phyloP scores from a whole-genome alignment of 2,888 invertebrate species.

The Epistrophe eligans region DNA sequence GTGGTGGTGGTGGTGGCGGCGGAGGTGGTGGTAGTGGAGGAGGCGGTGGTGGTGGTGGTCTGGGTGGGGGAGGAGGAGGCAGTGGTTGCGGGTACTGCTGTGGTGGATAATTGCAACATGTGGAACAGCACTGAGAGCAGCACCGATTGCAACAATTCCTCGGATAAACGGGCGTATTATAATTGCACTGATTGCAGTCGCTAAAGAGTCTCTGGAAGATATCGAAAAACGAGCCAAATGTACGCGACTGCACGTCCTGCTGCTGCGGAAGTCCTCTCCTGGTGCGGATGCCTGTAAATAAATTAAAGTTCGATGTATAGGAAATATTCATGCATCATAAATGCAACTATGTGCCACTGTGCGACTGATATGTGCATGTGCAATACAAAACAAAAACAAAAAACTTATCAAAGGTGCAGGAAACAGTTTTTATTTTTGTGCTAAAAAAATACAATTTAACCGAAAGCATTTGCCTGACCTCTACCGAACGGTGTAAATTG shows the following conservation, averaged over 20 bases:
- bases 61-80: conserved; percentile 42
- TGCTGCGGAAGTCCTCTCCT: conserved; percentile 21
- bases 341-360: conserved; percentile 5
- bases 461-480: conserved; percentile 45
- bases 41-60: conserved; percentile 59
- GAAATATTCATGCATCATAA: conserved; percentile 3
- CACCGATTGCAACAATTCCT: conserved; percentile 79
- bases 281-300: conserved; percentile 49
- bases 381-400: conserved; percentile 24
- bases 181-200: conserved; percentile 50
- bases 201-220: conserved; percentile 51
- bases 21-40: conserved; percentile 48
- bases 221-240: conserved; percentile 50
- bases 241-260: conserved; percentile 37
- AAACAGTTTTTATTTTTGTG: conserved; percentile 32
- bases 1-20: conserved; percentile 67
- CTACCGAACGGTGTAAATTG: conserved; percentile 30
- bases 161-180: conserved; percentile 72
- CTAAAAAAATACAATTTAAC: conserved; percentile 44
- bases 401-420: conserved; percentile 43
- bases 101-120: conserved; percentile 56
- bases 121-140: conserved; percentile 28
- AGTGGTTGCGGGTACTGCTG: conserved; percentile 33
- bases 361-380: conserved; percentile 30
- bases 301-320: neutral